These are phyloP conservation scores for Orchesella flavescens DNA, from an alignment of 2,888 invertebrate species.

Conservation along the genomic window DNA sequence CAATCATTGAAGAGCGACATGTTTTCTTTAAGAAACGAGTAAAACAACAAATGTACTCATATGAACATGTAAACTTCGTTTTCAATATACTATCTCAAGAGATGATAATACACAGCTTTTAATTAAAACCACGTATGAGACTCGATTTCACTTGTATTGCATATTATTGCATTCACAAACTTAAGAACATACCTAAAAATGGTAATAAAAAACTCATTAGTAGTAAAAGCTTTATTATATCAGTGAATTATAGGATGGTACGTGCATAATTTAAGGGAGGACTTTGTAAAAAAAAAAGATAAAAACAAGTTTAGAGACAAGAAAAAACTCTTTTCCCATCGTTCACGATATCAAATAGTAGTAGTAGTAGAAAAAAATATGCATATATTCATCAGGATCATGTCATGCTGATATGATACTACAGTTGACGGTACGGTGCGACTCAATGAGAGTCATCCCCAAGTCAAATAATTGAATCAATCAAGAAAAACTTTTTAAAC, in stretches of 20 bases:
- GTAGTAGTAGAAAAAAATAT: too few species aligned
- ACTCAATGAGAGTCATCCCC: too few species aligned
- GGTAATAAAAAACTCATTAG: conserved; percentile 29
- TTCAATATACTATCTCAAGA: background rate
- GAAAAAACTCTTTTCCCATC: conserved; percentile 19
- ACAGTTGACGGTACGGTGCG: too few species aligned
- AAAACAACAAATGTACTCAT: too few species aligned
- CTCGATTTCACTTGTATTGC: conserved; percentile 51
- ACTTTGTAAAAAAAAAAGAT: conserved; percentile 12
- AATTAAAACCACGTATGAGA: background rate
- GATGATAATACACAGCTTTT: background rate
- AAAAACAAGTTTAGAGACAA: conserved; percentile 21
- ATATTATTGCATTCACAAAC: background rate
- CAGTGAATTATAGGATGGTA: background rate
- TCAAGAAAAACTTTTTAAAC: conserved; percentile 15
- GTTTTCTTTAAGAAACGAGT: too few species aligned
- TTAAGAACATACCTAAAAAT: background rate
- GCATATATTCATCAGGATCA: too few species aligned
- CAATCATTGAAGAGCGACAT: conserved; percentile 4
- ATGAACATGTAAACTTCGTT: too few species aligned
- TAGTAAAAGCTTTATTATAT: conserved; percentile 34
- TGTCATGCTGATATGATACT: too few species aligned
- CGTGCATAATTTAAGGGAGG: conserved; percentile 12
- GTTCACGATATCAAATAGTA: too few species aligned
- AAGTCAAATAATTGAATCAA: conserved; percentile 25